phyloP scores from a whole-genome alignment of 2,113 vertebrate species.

The Buteo buteo region DNA sequence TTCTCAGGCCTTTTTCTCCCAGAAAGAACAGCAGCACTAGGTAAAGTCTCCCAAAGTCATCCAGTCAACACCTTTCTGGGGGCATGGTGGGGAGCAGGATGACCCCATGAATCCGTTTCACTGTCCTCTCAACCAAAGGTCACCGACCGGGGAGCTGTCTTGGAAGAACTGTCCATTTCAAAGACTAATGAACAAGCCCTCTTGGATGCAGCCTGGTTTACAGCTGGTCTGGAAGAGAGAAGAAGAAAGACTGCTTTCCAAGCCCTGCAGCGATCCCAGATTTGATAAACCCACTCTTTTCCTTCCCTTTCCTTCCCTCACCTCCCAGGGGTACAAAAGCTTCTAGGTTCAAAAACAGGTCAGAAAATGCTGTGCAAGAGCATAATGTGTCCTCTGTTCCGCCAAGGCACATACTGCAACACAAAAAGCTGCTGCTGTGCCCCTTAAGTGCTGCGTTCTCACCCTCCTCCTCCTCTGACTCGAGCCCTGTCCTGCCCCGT shows the following conservation, averaged over 20 bases:
- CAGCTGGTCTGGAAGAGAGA: not conserved
- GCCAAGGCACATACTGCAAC: not conserved
- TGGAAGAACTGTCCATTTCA: not conserved
- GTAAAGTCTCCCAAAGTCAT: not conserved
- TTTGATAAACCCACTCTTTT: constrained; percentile 2
- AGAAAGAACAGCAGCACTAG: not conserved
- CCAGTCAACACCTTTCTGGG: not conserved
- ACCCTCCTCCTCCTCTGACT: not conserved
- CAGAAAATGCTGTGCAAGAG: not conserved
- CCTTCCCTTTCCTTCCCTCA: not conserved
- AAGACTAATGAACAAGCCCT: not conserved
- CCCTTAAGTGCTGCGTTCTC: not conserved
- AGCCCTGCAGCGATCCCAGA: not conserved
- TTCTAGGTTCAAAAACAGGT: constrained; percentile 14
- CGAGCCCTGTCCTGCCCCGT: rapidly evolving
- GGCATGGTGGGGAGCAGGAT: not conserved
- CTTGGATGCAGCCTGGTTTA: not conserved
- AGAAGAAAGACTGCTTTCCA: not conserved
- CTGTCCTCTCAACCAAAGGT: not conserved
- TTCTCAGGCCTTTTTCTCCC: not conserved
- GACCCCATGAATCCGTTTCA: not conserved
- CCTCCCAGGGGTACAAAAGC: constrained; percentile 14
- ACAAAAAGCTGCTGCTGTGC: not conserved
- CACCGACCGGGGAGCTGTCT: rapidly evolving
- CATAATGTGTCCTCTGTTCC: not conserved